Conservation (phyloP, 2,113 vertebrate genomes). For the Psilopsiagon aurifrons region DNA sequence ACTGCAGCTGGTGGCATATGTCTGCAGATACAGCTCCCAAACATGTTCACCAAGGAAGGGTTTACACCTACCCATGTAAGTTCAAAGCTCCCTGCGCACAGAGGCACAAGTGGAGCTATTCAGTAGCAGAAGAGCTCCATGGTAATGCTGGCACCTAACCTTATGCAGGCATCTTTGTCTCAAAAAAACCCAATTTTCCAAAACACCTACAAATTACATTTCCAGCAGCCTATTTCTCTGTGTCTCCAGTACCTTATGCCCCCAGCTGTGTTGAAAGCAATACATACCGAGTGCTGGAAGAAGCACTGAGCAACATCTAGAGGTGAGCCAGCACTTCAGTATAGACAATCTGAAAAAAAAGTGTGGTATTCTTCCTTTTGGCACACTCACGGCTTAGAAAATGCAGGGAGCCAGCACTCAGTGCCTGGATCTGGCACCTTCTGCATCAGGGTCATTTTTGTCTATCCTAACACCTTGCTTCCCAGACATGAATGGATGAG, state of each 20-base stretch:
- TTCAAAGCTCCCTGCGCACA: neutral
- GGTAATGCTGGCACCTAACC: neutral
- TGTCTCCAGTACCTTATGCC: neutral
- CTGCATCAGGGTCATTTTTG: neutral
- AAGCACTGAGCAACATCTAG: neutral
- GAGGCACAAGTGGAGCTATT: neutral
- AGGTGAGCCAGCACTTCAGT: neutral
- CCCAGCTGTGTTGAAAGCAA: neutral
- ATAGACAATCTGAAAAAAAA: neutral
- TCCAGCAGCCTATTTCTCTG: neutral
- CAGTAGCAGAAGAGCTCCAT: neutral
- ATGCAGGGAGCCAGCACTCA: neutral
- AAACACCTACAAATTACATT: neutral
- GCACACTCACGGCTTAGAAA: neutral
- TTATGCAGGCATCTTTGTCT: neutral
- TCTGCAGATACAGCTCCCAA: neutral
- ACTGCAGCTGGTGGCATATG: neutral
- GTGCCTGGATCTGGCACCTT: neutral
- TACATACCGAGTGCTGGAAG: rapidly evolving
- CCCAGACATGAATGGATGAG: rapidly evolving
- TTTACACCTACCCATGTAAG: neutral
- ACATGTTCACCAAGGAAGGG: neutral
- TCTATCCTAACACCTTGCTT: neutral
- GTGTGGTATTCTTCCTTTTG: neutral
- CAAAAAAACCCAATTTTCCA: rapidly evolving